Conservation (phyloP, 2,113 vertebrate genomes). For the Holacanthus passer region DNA sequence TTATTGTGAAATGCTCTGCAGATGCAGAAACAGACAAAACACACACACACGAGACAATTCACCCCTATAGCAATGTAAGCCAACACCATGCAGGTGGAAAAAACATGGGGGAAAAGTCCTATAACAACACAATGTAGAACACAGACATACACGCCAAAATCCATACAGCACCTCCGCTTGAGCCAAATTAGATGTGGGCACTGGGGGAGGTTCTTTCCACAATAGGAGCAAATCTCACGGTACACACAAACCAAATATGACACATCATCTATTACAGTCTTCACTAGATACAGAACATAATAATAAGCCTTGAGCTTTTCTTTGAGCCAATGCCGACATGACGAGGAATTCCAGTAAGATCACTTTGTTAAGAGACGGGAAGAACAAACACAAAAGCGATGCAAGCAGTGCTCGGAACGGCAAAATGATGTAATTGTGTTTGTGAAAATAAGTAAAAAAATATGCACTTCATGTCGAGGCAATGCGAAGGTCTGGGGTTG, state of each 20-base stretch:
- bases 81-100: slow-evolving; percentile 55
- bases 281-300: slow-evolving; percentile 28
- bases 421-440: slow-evolving; percentile 3
- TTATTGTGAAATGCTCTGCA: slow-evolving; percentile 44
- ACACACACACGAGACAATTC: slow-evolving; percentile 28
- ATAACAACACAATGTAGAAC: background rate
- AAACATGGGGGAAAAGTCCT: slow-evolving; percentile 24
- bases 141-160: slow-evolving; percentile 31
- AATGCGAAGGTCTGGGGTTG: background rate
- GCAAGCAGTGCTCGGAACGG: background rate
- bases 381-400: slow-evolving; percentile 21
- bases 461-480: background rate
- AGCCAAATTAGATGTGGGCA: slow-evolving; percentile 63
- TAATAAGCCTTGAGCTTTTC: slow-evolving; percentile 21
- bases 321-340: slow-evolving; percentile 14
- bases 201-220: slow-evolving; percentile 27
- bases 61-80: slow-evolving; percentile 42
- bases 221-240: slow-evolving; percentile 39
- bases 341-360: slow-evolving; percentile 20
- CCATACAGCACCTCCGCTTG: slow-evolving; percentile 31
- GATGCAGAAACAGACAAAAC: slow-evolving; percentile 63
- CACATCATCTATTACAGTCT: slow-evolving; percentile 56
- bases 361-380: background rate
- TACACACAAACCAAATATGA: slow-evolving; percentile 55
- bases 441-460: slow-evolving; percentile 19